These are phyloP conservation scores for Ectemnius continuus DNA, from an alignment of 2,888 invertebrate species.

Conservation along the genomic window DNA sequence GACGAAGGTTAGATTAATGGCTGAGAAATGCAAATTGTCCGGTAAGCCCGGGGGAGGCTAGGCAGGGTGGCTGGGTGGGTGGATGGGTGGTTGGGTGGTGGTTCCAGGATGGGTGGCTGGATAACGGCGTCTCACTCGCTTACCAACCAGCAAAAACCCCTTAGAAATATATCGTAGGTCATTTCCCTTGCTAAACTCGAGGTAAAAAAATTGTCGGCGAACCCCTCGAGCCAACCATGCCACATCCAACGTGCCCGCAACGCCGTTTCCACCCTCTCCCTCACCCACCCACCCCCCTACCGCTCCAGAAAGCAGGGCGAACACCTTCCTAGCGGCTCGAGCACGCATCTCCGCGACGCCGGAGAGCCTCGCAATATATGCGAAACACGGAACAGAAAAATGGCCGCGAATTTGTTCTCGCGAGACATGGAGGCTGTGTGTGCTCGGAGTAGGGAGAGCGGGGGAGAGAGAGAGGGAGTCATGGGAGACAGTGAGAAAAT, in stretches of 20 bases:
- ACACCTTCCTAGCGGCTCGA: constrained; percentile 54
- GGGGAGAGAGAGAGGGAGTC: constrained; percentile 16
- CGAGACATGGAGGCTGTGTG: constrained; percentile 17
- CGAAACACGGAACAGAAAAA: constrained; percentile 66
- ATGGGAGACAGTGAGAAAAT: constrained; percentile 5
- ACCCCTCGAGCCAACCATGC: constrained; percentile 57
- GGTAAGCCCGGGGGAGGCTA: constrained; percentile 54
- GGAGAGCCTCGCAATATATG: constrained; percentile 53
- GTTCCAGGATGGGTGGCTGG: constrained; percentile 53
- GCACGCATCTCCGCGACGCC: constrained; percentile 55
- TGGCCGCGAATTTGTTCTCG: constrained; percentile 68
- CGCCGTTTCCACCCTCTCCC: constrained; percentile 36
- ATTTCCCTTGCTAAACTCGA: constrained; percentile 76
- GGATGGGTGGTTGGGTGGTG: constrained; percentile 25
- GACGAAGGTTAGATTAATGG: constrained; percentile 76
- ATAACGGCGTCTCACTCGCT: constrained; percentile 67
- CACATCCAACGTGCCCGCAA: constrained; percentile 53
- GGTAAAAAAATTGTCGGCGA: constrained; percentile 67
- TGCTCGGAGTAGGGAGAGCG: constrained; percentile 7
- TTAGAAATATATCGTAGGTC: constrained; percentile 77
- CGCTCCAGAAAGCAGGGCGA: constrained; percentile 48
- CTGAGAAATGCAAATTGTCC: constrained; percentile 77
- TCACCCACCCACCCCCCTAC: constrained; percentile 31
- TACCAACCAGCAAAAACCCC: constrained; percentile 70
- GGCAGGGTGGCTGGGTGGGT: constrained; percentile 22